Percentiles rank a stretch among this genome's conserved stretches.
Evolutionary conservation across 1,140 invertebrate species (phyloP).

Genomic region (Halyomorpha halys): DNA sequence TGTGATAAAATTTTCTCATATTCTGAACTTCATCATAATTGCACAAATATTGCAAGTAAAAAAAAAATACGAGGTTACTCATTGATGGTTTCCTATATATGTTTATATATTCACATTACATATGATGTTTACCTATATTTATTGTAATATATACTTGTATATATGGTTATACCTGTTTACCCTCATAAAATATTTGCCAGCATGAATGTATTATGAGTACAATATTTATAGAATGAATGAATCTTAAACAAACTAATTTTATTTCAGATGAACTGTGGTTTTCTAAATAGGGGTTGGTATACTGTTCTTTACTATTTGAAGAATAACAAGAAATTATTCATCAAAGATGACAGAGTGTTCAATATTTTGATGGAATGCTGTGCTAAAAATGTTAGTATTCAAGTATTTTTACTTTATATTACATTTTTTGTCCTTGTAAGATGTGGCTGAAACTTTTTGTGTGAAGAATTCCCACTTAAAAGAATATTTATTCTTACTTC

Average conservation of each 20-base stretch:
- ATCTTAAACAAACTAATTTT: slow-evolving; percentile 7
- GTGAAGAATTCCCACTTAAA: not conserved
- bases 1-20: too few relatives aligned
- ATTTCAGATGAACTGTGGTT: slow-evolving; percentile 28
- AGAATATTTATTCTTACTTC: not conserved
- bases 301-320: slow-evolving; percentile 31
- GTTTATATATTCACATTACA: too few relatives aligned
- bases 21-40: too few relatives aligned
- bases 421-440: not conserved
- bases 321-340: slow-evolving; percentile 4
- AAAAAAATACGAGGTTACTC: too few relatives aligned
- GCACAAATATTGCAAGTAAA: too few relatives aligned
- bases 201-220: too few relatives aligned
- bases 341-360: slow-evolving; percentile 13
- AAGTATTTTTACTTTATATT: too few relatives aligned
- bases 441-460: not conserved
- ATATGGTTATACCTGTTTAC: too few relatives aligned
- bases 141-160: too few relatives aligned
- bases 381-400: slow-evolving; percentile 16
- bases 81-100: too few relatives aligned
- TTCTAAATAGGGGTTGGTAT: slow-evolving; percentile 27
- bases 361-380: slow-evolving; percentile 20
- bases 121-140: too few relatives aligned
- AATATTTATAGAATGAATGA: not conserved
- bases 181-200: too few relatives aligned